These are phyloP conservation scores for Eulemur rufifrons DNA, from an alignment of 2,113 vertebrate genomes.

Conservation along the genomic window DNA sequence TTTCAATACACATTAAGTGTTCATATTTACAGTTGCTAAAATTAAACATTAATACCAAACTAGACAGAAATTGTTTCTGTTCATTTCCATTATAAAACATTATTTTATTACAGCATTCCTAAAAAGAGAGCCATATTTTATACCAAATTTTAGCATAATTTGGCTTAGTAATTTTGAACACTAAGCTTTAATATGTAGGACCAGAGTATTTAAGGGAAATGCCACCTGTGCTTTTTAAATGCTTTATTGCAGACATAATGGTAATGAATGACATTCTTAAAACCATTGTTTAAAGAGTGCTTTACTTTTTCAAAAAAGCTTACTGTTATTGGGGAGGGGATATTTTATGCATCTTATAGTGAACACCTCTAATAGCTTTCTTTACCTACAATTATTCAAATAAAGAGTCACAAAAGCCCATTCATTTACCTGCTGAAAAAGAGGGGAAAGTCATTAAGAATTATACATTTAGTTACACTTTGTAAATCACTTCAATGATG, in stretches of 20 bases:
- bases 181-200: not conserved
- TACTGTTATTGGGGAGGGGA: not conserved
- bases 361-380: not conserved
- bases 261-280: not conserved
- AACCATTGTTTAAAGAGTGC: not conserved
- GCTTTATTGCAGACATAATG: not conserved
- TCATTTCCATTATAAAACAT: not conserved
- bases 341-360: not conserved
- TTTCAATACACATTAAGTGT: not conserved
- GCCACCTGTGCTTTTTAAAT: not conserved
- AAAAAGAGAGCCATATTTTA: not conserved
- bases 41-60: not conserved
- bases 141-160: not conserved
- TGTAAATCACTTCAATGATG: slow-evolving; percentile 14
- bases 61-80: not conserved
- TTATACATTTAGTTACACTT: not conserved
- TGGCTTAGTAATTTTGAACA: not conserved
- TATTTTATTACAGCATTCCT: not conserved
- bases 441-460: slow-evolving; percentile 29
- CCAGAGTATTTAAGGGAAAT: not conserved
- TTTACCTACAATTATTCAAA: slow-evolving; percentile 44
- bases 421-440: slow-evolving; percentile 12
- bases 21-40: not conserved
- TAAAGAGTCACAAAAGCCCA: slow-evolving; percentile 24
- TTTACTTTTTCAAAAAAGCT: not conserved